A percentile compares a stretch with the other conserved stretches of the same genome.
Evolutionary conservation across 2,797 vertebrate genomes (phyloP).

Genomic region (Sebastes hubbsi): DNA sequence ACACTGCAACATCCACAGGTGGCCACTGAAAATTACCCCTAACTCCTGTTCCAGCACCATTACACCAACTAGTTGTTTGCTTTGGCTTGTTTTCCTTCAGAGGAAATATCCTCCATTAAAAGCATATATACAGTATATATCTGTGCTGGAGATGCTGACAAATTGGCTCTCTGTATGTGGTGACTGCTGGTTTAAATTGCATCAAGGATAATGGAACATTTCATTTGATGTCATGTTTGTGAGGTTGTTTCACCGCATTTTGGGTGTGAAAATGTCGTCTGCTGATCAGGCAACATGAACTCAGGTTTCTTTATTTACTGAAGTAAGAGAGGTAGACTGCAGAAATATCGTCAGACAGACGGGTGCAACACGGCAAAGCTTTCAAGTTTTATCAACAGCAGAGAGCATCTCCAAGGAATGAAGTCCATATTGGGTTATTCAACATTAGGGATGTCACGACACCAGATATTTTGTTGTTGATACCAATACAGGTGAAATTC

Average conservation of each 20-base stretch:
- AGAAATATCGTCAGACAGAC: neutral
- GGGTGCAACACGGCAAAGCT: neutral
- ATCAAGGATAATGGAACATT: neutral
- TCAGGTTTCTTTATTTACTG: neutral
- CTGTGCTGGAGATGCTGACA: neutral
- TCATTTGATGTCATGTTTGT: neutral
- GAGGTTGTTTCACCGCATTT: neutral
- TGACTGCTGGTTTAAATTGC: neutral
- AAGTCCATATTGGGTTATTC: neutral
- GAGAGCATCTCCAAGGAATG: neutral
- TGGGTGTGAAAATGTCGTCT: neutral
- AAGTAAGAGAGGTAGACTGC: neutral
- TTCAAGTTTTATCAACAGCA: neutral
- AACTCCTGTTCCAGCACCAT: slow-evolving; percentile 27
- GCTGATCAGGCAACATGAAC: neutral
- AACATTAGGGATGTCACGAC: too few relatives aligned
- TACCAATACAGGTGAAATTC: too few relatives aligned
- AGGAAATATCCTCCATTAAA: slow-evolving; percentile 4
- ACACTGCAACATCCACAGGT: slow-evolving; percentile 48
- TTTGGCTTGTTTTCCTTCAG: slow-evolving; percentile 22
- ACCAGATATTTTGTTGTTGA: too few relatives aligned
- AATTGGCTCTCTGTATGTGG: neutral
- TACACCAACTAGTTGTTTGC: slow-evolving; percentile 20
- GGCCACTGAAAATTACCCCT: slow-evolving; percentile 46
- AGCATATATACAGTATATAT: neutral